Evolutionary conservation across 2,113 vertebrate species (phyloP).

Genomic region (Paracanthobrama guichenoti): DNA sequence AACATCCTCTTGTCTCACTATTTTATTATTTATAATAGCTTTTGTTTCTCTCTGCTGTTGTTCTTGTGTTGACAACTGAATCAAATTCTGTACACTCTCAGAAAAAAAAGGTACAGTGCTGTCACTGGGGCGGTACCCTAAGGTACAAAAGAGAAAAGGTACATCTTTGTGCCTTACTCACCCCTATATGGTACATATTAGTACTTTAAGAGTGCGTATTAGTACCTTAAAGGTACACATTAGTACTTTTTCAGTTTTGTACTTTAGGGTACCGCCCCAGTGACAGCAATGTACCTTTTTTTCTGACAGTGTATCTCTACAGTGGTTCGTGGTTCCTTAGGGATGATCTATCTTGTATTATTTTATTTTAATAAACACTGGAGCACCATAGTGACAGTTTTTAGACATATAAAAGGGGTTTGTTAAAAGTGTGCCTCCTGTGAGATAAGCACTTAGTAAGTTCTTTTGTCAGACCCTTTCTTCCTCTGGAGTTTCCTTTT

Average conservation of each 20-base stretch:
- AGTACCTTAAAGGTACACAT: no score
- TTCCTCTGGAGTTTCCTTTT: neutral
- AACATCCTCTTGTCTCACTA: neutral
- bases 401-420: neutral
- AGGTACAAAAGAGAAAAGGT: no score
- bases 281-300: no score
- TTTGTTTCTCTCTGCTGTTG: neutral
- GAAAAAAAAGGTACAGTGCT: no score
- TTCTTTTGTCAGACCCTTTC: constrained; percentile 2
- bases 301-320: no score
- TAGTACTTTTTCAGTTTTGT: no score
- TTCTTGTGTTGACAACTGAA: neutral
- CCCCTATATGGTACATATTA: no score
- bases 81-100: no score
- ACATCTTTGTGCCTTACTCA: no score
- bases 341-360: neutral
- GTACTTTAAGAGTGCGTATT: no score
- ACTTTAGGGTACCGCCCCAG: no score
- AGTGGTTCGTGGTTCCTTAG: neutral
- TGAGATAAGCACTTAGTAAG: neutral
- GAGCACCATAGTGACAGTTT: neutral
- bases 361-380: neutral
- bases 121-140: no score
- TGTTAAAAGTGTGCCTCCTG: neutral
- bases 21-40: constrained; percentile 3